Conservation (phyloP, 2,113 vertebrate species). For the Capricornis sumatraensis region DNA sequence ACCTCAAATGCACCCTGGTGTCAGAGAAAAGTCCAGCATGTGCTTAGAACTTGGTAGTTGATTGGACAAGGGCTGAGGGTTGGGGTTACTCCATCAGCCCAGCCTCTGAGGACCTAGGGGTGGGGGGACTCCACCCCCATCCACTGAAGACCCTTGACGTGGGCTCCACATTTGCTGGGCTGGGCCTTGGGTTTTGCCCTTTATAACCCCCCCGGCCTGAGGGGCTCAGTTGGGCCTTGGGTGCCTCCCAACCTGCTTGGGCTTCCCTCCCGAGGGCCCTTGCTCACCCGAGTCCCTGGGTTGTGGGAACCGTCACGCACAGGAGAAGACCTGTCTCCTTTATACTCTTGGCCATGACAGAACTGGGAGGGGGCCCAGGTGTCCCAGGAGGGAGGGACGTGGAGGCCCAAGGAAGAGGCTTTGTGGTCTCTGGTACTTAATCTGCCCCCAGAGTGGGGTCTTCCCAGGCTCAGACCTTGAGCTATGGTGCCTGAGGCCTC, state of each 20-base stretch:
- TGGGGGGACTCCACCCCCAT: neutral
- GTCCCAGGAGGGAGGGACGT: neutral
- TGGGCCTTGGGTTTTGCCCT: neutral
- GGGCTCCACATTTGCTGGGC: neutral
- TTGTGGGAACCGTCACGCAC: rapidly evolving
- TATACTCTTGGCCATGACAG: neutral
- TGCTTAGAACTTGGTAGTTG: neutral
- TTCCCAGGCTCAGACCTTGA: neutral
- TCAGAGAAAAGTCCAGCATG: neutral
- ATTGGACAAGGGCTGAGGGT: neutral
- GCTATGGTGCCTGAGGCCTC: no score
- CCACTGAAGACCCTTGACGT: neutral
- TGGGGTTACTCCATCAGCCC: neutral
- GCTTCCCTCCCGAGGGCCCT: neutral
- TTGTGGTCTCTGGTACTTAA: neutral
- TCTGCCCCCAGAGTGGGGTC: no score
- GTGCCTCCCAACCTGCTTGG: neutral
- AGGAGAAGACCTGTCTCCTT: neutral
- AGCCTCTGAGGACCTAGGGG: neutral
- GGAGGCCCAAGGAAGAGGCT: neutral
- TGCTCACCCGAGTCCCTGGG: neutral
- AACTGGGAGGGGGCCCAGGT: neutral
- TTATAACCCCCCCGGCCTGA: neutral
- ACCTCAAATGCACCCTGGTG: neutral
- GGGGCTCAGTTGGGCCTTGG: neutral